phyloP scores from a whole-genome alignment of 2,888 invertebrate genomes.

The Drosophila aldrichi region DNA sequence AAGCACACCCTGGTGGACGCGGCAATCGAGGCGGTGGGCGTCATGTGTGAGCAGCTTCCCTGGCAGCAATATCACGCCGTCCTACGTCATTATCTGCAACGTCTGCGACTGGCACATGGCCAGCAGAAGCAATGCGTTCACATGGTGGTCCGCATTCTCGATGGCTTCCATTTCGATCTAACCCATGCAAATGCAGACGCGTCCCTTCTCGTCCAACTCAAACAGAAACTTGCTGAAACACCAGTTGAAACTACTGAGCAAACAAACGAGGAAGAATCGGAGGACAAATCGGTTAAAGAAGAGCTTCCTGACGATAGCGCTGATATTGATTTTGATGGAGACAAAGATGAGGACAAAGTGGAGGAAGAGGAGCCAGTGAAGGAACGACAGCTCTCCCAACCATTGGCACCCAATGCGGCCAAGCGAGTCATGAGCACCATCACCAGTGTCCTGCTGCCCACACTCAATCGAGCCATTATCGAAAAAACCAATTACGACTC shows the following conservation, averaged over 20 bases:
- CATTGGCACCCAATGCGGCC: constrained; percentile 90
- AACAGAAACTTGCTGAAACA: constrained; percentile 68
- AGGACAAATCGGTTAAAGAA: constrained; percentile 23
- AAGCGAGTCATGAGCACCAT: constrained; percentile 91
- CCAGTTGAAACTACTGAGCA: constrained; percentile 47
- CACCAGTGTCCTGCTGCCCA: constrained; percentile 90
- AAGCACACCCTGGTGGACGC: constrained; percentile 94
- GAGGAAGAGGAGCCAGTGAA: constrained; percentile 20
- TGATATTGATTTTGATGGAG: constrained; percentile 43
- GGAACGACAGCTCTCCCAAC: constrained; percentile 31
- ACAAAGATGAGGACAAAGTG: constrained; percentile 24
- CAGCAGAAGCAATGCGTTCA: constrained; percentile 94
- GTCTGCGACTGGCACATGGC: constrained; percentile 90
- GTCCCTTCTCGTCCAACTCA: constrained; percentile 60
- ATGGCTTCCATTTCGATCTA: constrained; percentile 96
- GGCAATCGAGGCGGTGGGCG: constrained; percentile 92
- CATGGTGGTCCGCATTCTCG: constrained; percentile 91
- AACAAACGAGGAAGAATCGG: constrained; percentile 61
- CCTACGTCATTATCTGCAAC: constrained; percentile 92
- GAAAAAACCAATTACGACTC: constrained; percentile 90
- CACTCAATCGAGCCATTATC: constrained; percentile 90
- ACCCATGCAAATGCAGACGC: constrained; percentile 86
- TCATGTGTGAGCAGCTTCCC: constrained; percentile 91
- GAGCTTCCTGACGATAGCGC: constrained; percentile 14
- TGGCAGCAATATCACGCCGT: constrained; percentile 96